These are phyloP conservation scores for Cosmia trapezina DNA, from an alignment of 2,888 invertebrate genomes.

Conservation along the genomic window DNA sequence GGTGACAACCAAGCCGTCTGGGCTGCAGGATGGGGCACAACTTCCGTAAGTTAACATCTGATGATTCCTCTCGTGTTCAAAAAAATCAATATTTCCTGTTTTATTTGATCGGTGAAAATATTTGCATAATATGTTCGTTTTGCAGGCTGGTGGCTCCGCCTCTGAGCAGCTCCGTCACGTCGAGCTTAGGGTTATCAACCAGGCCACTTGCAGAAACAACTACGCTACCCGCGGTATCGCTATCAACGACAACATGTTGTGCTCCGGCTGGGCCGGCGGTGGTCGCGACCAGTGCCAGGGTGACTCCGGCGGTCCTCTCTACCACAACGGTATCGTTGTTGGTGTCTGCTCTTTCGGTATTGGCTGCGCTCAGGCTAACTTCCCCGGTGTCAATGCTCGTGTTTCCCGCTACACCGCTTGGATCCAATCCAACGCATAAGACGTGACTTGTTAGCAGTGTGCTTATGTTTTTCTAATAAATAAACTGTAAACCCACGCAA, in stretches of 20 bases:
- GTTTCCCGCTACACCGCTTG: conserved; percentile 73
- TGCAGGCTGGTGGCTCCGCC: conserved; percentile 59
- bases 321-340: conserved; percentile 74
- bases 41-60: conserved; percentile 61
- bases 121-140: not conserved
- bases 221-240: conserved; percentile 60
- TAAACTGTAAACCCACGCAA: not conserved
- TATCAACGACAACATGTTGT: conserved; percentile 77
- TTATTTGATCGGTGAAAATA: not conserved
- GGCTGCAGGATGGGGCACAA: conserved; percentile 76
- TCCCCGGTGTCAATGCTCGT: conserved; percentile 77
- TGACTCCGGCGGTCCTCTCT: conserved; percentile 79
- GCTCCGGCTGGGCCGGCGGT: conserved; percentile 73
- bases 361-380: conserved; percentile 69
- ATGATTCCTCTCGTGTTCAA: not conserved
- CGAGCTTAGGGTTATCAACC: conserved; percentile 71
- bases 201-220: conserved; percentile 64
- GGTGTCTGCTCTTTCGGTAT: conserved; percentile 77
- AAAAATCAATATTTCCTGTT: not conserved
- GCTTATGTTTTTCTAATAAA: conserved; percentile 24
- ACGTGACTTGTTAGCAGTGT: not conserved
- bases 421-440: conserved; percentile 72
- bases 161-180: conserved; percentile 75
- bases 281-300: conserved; percentile 76
- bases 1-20: conserved; percentile 72